Percentiles rank a stretch among this genome's conserved stretches.
phyloP scores from a whole-genome alignment of 2,797 vertebrate genomes.

The Anisognathus igniventris region DNA sequence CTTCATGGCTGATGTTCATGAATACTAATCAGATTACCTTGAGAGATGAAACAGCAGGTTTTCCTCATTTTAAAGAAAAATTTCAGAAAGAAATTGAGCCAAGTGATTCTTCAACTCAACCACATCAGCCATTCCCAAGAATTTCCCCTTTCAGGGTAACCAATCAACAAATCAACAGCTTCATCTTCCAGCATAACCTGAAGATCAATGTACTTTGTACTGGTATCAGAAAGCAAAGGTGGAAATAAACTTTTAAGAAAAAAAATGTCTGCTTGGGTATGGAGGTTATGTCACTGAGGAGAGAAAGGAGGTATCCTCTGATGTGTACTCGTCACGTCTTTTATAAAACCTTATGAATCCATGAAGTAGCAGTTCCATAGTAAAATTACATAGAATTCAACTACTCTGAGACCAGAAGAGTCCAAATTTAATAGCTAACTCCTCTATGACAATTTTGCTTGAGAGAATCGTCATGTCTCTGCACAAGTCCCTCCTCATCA shows the following conservation, averaged over 20 bases:
- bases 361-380: not conserved
- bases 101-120: not conserved
- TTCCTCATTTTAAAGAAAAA: not conserved
- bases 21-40: not conserved
- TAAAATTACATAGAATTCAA: not conserved
- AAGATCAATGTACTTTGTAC: not conserved
- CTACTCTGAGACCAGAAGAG: not conserved
- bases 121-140: not conserved
- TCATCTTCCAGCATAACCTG: not conserved
- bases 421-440: not conserved
- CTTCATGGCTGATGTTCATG: not conserved
- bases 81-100: not conserved
- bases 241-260: not conserved
- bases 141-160: not conserved
- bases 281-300: not conserved
- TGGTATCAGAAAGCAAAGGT: not conserved
- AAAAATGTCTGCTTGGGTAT: not conserved
- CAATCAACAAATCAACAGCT: not conserved
- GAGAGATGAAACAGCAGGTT: slow-evolving; percentile 5
- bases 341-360: not conserved
- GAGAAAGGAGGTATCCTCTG: not conserved
- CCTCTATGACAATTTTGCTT: not conserved
- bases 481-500: not conserved
- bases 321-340: rapidly evolving
- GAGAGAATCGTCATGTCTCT: not conserved